Evolutionary conservation across 2,888 invertebrate species (phyloP).

Genomic region (Isotomurus palustris): DNA sequence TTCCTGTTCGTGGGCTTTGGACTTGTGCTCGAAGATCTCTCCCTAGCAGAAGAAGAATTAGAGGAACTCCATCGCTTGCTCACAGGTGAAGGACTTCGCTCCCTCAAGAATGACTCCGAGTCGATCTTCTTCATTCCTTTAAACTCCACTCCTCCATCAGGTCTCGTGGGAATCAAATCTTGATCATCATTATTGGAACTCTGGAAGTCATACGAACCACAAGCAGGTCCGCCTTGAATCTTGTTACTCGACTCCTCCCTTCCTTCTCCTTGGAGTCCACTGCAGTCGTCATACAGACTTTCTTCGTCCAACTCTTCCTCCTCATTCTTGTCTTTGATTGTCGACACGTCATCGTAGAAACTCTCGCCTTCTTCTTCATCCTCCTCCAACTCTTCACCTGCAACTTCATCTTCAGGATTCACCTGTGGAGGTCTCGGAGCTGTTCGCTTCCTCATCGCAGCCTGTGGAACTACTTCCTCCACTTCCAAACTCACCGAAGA

Average conservation of each 20-base stretch:
- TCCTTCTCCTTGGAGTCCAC: slow-evolving; percentile 4
- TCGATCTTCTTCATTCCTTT: slow-evolving; percentile 46
- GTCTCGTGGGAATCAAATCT: slow-evolving; percentile 27
- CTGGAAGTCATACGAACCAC: slow-evolving; percentile 43
- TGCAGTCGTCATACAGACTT: slow-evolving; percentile 45
- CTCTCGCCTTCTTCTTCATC: slow-evolving; percentile 20
- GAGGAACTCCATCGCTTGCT: slow-evolving; percentile 7
- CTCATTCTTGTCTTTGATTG: slow-evolving; percentile 19
- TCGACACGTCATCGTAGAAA: slow-evolving; percentile 34
- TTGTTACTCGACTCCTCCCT: background rate
- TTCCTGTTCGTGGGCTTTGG: slow-evolving; percentile 43
- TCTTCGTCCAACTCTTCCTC: slow-evolving; percentile 32
- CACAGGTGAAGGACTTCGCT: slow-evolving; percentile 28
- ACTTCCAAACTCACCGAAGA: no score
- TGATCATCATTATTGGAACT: slow-evolving; percentile 32
- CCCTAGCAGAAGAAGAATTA: slow-evolving; percentile 20
- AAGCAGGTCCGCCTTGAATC: slow-evolving; percentile 21
- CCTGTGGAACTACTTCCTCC: slow-evolving; percentile 10
- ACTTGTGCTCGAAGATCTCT: slow-evolving; percentile 40
- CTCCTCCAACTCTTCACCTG: background rate
- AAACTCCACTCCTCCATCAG: slow-evolving; percentile 45
- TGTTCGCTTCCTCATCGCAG: slow-evolving; percentile 19
- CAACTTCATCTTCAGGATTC: background rate
- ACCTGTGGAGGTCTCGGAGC: slow-evolving; percentile 34
- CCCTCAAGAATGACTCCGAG: slow-evolving; percentile 43